Evolutionary conservation across 2,888 invertebrate species (phyloP).

Genomic region (Colletes collaris): DNA sequence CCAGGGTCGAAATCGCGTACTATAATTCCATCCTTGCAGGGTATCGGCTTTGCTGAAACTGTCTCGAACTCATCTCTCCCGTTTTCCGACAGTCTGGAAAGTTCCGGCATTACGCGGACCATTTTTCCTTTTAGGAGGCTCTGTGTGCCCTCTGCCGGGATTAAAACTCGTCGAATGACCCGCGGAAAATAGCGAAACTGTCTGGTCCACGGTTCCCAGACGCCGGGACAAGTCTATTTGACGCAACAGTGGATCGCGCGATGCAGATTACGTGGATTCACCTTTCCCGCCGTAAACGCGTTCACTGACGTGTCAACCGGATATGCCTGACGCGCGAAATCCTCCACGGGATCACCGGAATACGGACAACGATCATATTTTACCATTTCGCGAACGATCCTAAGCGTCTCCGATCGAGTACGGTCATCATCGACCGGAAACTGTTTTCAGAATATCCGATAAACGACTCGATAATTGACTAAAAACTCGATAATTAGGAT

Average conservation of each 20-base stretch:
- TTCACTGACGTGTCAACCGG: too few species aligned
- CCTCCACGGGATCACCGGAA: too few species aligned
- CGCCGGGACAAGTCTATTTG: constrained; percentile 28
- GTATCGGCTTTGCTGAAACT: constrained; percentile 67
- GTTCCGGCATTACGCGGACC: constrained; percentile 60
- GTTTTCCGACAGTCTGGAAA: constrained; percentile 69
- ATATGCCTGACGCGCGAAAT: too few species aligned
- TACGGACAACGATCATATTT: too few species aligned
- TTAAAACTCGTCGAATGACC: constrained; percentile 53
- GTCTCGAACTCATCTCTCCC: constrained; percentile 65
- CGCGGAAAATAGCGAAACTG: constrained; percentile 51
- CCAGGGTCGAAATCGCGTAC: constrained; percentile 53
- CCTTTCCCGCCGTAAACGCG: too few species aligned
- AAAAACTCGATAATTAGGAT: too few species aligned
- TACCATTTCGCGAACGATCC: too few species aligned
- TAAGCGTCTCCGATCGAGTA: too few species aligned
- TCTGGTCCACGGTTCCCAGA: constrained; percentile 26
- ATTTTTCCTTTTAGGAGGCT: constrained; percentile 63
- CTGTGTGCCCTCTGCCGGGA: constrained; percentile 29
- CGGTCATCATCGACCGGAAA: too few species aligned
- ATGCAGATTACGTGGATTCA: not conserved
- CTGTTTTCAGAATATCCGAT: too few species aligned
- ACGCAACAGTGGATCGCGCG: not conserved
- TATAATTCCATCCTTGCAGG: constrained; percentile 63
- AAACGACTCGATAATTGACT: too few species aligned